Percentiles rank a stretch among this genome's conserved stretches.
phyloP scores from a whole-genome alignment of 2,888 invertebrate genomes.

The Lycocerus yunnanus region DNA sequence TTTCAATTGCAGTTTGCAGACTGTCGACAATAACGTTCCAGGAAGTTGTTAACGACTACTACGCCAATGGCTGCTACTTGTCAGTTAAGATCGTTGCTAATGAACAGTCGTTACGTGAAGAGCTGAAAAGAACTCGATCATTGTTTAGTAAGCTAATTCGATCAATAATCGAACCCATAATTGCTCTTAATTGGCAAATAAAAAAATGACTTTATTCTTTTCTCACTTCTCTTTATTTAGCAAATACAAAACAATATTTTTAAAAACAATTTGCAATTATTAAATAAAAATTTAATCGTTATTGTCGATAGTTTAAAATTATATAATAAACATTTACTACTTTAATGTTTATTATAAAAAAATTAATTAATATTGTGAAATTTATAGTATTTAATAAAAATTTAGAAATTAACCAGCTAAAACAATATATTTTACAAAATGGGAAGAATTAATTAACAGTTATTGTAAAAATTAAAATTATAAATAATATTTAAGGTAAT shows the following conservation, averaged over 20 bases:
- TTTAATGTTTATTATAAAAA: no score
- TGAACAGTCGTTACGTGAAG: slow-evolving; percentile 18
- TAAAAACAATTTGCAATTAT: neutral
- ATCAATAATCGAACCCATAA: neutral
- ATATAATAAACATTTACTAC: neutral
- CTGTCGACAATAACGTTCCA: slow-evolving; percentile 19
- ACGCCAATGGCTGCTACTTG: slow-evolving; percentile 25
- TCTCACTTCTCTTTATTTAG: neutral
- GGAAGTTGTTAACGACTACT: slow-evolving; percentile 30
- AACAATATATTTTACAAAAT: neutral
- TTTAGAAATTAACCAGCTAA: neutral
- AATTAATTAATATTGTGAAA: no score
- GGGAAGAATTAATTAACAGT: neutral
- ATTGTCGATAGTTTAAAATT: neutral
- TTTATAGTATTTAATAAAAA: no score
- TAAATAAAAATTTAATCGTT: neutral
- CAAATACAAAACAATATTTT: neutral
- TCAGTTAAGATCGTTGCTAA: slow-evolving; percentile 24
- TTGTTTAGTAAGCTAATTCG: neutral
- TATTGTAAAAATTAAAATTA: neutral
- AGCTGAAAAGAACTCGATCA: neutral
- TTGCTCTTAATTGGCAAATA: neutral
- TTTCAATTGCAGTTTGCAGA: slow-evolving; percentile 18
- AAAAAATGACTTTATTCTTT: neutral
- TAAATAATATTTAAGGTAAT: neutral